Percentiles rank a stretch among this genome's conserved stretches.
Evolutionary conservation across 2,113 vertebrate genomes (phyloP).

Genomic region (Ranitomeya imitator): DNA sequence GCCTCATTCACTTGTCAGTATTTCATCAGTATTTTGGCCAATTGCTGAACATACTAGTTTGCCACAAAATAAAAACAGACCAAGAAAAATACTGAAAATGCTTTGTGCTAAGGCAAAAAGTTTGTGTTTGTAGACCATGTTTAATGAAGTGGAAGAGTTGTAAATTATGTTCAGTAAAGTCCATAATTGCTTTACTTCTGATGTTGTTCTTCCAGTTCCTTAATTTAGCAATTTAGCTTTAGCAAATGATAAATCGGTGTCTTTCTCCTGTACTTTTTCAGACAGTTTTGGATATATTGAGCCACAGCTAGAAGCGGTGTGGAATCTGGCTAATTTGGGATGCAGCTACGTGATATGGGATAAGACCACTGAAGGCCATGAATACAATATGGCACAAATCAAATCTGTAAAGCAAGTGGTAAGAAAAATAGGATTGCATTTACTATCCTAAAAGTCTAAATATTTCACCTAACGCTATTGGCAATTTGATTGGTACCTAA

Average conservation of each 20-base stretch:
- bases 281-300: slow-evolving; percentile 68
- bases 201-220: neutral
- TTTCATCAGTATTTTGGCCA: no score
- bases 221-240: neutral
- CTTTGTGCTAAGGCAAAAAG: no score
- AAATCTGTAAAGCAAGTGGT: slow-evolving; percentile 69
- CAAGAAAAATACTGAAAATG: no score
- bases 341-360: slow-evolving; percentile 76
- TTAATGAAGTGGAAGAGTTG: no score
- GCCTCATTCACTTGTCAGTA: no score
- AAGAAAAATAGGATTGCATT: slow-evolving; percentile 56
- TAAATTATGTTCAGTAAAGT: no score
- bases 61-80: no score
- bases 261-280: slow-evolving; percentile 57
- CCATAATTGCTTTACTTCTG: no score
- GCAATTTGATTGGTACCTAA: no score
- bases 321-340: slow-evolving; percentile 70
- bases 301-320: slow-evolving; percentile 63
- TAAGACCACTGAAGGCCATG: slow-evolving; percentile 60
- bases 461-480: neutral
- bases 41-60: no score
- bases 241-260: neutral
- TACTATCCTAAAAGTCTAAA: neutral
- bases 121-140: no score
- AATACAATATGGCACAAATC: slow-evolving; percentile 70